Conservation (phyloP, 2,797 vertebrate species). For the Mus minutoides region DNA sequence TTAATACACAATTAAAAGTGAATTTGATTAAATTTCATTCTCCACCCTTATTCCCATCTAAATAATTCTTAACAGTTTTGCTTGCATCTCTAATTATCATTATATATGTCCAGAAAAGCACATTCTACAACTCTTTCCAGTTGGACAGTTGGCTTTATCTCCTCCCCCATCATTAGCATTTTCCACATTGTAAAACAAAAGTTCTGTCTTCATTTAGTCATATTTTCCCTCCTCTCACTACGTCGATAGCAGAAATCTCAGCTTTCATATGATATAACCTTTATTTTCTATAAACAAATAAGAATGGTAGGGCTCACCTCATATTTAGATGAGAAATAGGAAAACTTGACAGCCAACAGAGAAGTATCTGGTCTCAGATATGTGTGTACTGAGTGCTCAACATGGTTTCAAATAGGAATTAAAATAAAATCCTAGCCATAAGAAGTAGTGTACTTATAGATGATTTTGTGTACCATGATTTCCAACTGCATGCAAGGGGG, state of each 20-base stretch:
- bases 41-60: neutral
- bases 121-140: constrained; percentile 32
- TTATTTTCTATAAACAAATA: constrained; percentile 32
- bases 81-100: constrained; percentile 14
- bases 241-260: neutral
- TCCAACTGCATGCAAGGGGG: neutral
- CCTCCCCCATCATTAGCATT: neutral
- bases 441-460: neutral
- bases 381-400: neutral
- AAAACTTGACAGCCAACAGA: neutral
- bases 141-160: neutral
- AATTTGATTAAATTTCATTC: constrained; percentile 34
- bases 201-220: constrained; percentile 41
- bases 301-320: neutral
- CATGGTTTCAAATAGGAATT: neutral
- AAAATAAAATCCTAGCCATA: neutral
- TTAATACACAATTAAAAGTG: constrained; percentile 9
- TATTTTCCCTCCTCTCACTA: neutral
- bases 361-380: constrained; percentile 1
- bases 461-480: neutral
- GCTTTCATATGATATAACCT: constrained; percentile 34
- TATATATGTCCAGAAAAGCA: constrained; percentile 29
- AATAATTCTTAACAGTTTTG: constrained; percentile 25
- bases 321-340: neutral
- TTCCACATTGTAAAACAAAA: constrained; percentile 29